Evolutionary conservation across 2,113 vertebrate species (phyloP).

Genomic region (Crocuta crocuta): DNA sequence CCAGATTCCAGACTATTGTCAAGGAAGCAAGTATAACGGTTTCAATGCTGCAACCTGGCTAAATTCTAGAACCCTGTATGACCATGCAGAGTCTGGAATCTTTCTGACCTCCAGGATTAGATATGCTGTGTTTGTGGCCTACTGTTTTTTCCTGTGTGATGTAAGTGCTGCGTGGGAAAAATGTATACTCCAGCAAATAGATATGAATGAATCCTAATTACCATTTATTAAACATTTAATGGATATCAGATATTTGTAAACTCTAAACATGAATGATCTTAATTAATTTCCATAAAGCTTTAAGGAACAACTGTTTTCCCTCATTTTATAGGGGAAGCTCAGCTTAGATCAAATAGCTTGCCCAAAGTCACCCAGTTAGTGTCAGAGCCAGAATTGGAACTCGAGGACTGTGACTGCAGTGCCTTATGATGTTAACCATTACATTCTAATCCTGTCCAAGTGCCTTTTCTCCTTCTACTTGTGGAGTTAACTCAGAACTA

Average conservation of each 20-base stretch:
- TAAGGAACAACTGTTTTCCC: not conserved
- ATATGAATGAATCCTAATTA: not conserved
- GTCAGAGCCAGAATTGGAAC: constrained; percentile 33
- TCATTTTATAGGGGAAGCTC: not conserved
- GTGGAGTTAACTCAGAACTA: constrained; percentile 51
- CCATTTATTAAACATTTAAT: not conserved
- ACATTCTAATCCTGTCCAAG: not conserved
- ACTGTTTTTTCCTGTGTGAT: not conserved
- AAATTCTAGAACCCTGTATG: not conserved
- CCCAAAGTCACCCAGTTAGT: not conserved
- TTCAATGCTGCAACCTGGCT: not conserved
- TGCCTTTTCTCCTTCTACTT: constrained; percentile 9
- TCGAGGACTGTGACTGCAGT: not conserved
- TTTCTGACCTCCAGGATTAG: not conserved
- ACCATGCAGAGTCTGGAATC: not conserved
- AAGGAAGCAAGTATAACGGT: not conserved
- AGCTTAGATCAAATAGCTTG: not conserved
- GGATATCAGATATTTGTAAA: not conserved
- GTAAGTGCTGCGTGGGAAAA: not conserved
- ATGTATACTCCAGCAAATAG: not conserved
- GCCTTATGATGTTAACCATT: constrained; percentile 17
- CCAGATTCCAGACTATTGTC: not conserved
- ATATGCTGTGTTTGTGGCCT: not conserved
- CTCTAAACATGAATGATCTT: not conserved
- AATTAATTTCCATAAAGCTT: constrained; percentile 61